phyloP scores from a whole-genome alignment of 2,888 invertebrate genomes.

The Drosophila fulvimacula region DNA sequence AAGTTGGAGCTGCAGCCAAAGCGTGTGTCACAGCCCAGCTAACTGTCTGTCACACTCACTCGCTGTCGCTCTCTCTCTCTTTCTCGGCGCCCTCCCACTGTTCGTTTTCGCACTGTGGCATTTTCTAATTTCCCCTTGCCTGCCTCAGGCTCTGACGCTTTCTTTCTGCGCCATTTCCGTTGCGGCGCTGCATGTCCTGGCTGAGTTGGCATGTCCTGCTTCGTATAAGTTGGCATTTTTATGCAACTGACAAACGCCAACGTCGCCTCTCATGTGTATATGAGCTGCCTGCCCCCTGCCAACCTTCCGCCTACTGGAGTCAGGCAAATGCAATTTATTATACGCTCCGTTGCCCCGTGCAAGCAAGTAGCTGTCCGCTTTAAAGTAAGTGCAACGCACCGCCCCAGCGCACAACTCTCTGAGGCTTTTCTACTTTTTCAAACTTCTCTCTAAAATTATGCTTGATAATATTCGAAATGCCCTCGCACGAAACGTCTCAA shows the following conservation, averaged over 20 bases:
- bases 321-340: conserved; percentile 72
- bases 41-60: conserved; percentile 29
- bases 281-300: conserved; percentile 16
- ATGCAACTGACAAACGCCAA: conserved; percentile 75
- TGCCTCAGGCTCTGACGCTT: conserved; percentile 37
- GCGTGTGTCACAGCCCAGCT: conserved; percentile 22
- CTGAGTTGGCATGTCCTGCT: conserved; percentile 66
- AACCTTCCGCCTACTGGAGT: conserved; percentile 2
- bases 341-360: conserved; percentile 62
- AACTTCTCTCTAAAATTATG: conserved; percentile 15
- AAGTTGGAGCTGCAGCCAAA: conserved; percentile 24
- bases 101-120: conserved; percentile 58
- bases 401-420: conserved; percentile 11
- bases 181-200: conserved; percentile 69
- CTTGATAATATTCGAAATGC: conserved; percentile 24
- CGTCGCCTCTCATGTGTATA: conserved; percentile 58
- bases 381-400: conserved; percentile 45
- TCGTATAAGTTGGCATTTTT: conserved; percentile 77
- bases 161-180: conserved; percentile 76
- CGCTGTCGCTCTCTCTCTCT: not conserved
- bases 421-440: conserved; percentile 3
- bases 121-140: conserved; percentile 75
- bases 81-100: not conserved
- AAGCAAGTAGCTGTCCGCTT: conserved; percentile 19
- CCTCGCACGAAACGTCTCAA: conserved; percentile 10